phyloP scores from a whole-genome alignment of 2,113 vertebrate species.

The Martes martes region DNA sequence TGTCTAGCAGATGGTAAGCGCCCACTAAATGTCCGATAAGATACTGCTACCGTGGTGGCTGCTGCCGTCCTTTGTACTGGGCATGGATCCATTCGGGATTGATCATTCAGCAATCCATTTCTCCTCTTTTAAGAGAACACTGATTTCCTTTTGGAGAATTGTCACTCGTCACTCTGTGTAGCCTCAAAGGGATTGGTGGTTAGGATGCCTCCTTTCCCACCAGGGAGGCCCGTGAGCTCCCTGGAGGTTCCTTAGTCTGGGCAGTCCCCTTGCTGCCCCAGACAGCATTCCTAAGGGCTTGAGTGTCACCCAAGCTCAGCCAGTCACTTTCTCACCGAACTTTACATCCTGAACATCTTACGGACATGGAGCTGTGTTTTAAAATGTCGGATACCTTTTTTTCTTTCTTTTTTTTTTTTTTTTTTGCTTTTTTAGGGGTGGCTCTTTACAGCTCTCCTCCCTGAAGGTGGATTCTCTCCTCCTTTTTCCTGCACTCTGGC shows the following conservation, averaged over 20 bases:
- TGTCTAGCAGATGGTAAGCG: not conserved
- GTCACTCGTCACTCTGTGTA: not conserved
- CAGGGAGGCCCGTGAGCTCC: not conserved
- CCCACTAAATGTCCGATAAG: not conserved
- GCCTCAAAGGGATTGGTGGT: not conserved
- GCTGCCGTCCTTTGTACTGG: not conserved
- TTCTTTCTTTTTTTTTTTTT: no score
- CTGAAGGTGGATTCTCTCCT: not conserved
- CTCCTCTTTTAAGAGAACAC: not conserved
- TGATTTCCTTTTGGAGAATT: not conserved
- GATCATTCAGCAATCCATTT: not conserved
- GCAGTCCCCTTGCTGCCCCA: no score
- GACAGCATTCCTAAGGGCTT: not conserved
- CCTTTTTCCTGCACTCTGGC: not conserved
- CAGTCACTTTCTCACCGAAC: no score
- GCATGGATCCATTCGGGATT: not conserved
- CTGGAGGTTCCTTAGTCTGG: no score
- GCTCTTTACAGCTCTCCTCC: not conserved
- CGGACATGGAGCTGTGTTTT: not conserved
- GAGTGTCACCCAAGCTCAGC: not conserved
- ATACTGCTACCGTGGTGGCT: fast-evolving
- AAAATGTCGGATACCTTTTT: not conserved
- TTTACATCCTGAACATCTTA: not conserved
- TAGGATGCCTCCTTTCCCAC: not conserved
- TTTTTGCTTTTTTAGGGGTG: not conserved